Conservation (phyloP, 2,797 vertebrate genomes). For the Phrynocephalus forsythii region DNA sequence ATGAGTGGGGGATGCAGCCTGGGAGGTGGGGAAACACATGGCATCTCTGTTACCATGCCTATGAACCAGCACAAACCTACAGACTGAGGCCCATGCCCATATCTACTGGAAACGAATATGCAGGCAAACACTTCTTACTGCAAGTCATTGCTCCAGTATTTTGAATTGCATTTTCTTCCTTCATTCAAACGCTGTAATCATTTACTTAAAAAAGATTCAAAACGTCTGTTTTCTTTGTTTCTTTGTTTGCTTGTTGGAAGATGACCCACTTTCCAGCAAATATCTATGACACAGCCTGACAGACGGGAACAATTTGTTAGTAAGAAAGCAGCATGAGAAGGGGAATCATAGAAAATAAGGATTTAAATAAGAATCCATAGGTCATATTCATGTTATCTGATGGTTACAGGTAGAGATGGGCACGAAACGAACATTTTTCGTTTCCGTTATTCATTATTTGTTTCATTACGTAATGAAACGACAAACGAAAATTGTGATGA, state of each 20-base stretch:
- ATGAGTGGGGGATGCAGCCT: no score
- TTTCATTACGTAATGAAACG: no score
- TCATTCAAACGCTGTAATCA: conserved; percentile 4
- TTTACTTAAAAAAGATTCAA: neutral
- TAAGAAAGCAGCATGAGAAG: conserved; percentile 13
- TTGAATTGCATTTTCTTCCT: neutral
- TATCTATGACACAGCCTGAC: neutral
- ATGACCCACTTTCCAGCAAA: neutral
- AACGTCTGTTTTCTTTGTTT: neutral
- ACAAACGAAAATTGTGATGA: no score
- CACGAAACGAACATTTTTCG: no score
- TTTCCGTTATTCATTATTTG: no score
- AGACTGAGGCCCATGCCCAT: no score
- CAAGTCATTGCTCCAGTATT: conserved; percentile 14
- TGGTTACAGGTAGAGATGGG: neutral
- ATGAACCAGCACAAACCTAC: no score
- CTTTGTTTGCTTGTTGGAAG: neutral
- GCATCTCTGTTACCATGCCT: no score
- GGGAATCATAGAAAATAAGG: conserved; percentile 9
- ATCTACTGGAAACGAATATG: conserved; percentile 5
- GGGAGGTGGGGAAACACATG: no score
- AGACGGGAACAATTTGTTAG: neutral
- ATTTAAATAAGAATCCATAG: conserved; percentile 31
- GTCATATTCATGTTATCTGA: conserved; percentile 16
- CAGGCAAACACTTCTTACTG: neutral